phyloP scores from a whole-genome alignment of 1,140 invertebrate genomes.

The Octopus bimaculoides region DNA sequence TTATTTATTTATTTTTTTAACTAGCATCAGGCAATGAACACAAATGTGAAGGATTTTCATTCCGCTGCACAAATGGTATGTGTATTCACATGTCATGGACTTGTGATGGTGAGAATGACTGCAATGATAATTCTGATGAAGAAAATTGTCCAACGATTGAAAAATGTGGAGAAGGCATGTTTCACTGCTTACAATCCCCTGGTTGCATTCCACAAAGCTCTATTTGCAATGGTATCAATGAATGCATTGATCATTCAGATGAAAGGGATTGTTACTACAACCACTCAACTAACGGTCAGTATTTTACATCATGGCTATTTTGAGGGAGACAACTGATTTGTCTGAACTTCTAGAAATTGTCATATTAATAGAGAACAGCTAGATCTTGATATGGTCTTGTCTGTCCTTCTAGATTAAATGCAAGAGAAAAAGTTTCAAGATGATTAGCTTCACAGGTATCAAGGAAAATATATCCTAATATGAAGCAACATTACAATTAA shows the following conservation, averaged over 20 bases:
- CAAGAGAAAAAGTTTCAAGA: no score
- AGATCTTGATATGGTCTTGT: no score
- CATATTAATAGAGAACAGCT: no score
- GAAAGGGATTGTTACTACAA: background rate
- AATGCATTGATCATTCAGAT: conserved; percentile 2
- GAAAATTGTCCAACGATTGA: background rate
- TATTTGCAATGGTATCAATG: background rate
- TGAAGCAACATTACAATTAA: no score
- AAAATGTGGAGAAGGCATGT: background rate
- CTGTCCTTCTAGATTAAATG: no score
- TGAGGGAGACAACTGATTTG: no score
- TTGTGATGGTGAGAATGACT: conserved; percentile 86
- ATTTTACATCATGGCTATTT: no score
- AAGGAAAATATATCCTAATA: no score
- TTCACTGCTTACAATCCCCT: background rate
- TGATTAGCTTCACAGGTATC: no score
- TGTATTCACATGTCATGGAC: conserved; percentile 69
- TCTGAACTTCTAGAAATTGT: no score
- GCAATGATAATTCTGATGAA: conserved; percentile 88
- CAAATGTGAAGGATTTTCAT: background rate
- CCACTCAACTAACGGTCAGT: background rate
- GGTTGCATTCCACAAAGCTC: background rate
- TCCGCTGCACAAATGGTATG: conserved; percentile 42
- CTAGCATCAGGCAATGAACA: no score
- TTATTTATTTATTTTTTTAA: no score